Base-by-base conservation (phyloP, 2,113 vertebrate genomes). In the Arenaria interpres region DNA sequence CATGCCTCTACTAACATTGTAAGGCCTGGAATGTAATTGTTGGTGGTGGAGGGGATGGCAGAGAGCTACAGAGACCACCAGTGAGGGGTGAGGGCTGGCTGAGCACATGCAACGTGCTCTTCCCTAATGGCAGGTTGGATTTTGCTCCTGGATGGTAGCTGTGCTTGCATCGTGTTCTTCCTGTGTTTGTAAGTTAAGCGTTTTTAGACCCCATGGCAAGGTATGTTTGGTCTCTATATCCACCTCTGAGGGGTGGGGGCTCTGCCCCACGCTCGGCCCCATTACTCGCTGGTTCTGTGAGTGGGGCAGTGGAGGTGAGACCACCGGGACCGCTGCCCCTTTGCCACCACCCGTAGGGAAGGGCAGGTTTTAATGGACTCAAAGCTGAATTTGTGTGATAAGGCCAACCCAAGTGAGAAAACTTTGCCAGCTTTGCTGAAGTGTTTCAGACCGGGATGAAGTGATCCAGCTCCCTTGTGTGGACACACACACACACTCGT, bases 321-420 rank as follows among this genome's bases (percentile, higher is more conserved):
- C 32, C 3, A 0, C 5, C 0, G 4, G 43, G 12, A n/a, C 33
- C 1, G 2, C 51, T 83, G 64, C 51, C 16, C 23, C 66, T 27
- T n/a, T 14, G 7, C 30, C 0, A 4, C 53, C 21, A 0, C 21
- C 66, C 4, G 0, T 32, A 18, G 18, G 1, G 0, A 21, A 25
- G 39, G 1, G 27, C 7, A 19, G n/a, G 12, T 23, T 14, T 53
- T 35, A 39, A 12, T 71, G 5, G 2, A 9, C 64, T 41, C 46
- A 32, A 12, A 73, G 77, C 77, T 50, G n/a, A 37, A 11, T 27
- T 33, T 18, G 30, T 4, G 15, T 10, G 71, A 7, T 72, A 43
- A 79, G 60, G 19, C 28, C 4, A 1, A 28, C 46, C 17, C 19
- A 4, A 20, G 14, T 20, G 54, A 15, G 60, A 30, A n/a, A 39